These are phyloP conservation scores for Trematomus bernacchii DNA, from an alignment of 2,797 vertebrate genomes.

Conservation along the genomic window DNA sequence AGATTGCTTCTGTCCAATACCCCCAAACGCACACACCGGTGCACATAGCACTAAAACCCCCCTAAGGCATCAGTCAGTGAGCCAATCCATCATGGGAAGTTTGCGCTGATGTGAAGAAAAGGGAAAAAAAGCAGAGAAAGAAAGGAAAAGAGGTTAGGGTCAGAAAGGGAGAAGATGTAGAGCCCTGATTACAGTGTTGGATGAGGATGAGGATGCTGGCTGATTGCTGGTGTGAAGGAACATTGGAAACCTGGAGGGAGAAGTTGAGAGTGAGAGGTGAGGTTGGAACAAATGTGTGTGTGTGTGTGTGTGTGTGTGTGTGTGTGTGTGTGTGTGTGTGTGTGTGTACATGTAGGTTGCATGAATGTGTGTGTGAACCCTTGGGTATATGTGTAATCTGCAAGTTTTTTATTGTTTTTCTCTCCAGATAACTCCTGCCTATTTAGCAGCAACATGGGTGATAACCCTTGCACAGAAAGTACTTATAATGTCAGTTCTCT, in stretches of 20 bases:
- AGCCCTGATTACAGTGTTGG: slow-evolving; percentile 66
- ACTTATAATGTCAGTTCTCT: slow-evolving; percentile 41
- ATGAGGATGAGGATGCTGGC: slow-evolving; percentile 63
- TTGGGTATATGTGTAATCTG: neutral
- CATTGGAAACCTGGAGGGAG: slow-evolving; percentile 15
- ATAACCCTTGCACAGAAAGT: slow-evolving; percentile 28
- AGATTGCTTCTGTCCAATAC: slow-evolving; percentile 14
- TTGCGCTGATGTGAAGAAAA: slow-evolving; percentile 58
- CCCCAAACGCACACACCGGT: slow-evolving; percentile 17
- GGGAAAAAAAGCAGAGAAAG: slow-evolving; percentile 25
- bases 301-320: neutral
- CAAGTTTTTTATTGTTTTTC: neutral
- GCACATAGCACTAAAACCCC: slow-evolving; percentile 40
- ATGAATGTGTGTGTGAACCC: neutral
- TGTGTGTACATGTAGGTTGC: neutral
- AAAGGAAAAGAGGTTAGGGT: slow-evolving; percentile 23
- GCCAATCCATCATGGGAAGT: slow-evolving; percentile 73
- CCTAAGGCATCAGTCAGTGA: slow-evolving; percentile 68
- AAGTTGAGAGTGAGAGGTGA: neutral
- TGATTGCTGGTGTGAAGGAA: slow-evolving; percentile 45
- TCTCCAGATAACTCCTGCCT: slow-evolving; percentile 23
- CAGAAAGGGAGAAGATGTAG: slow-evolving; percentile 35
- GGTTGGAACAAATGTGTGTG: neutral
- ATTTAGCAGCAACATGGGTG: slow-evolving; percentile 32
- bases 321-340: neutral